A percentile compares a stretch with the other conserved stretches of the same genome.
Conservation (phyloP, 2,797 vertebrate species). For the Neosalanx taihuensis region DNA sequence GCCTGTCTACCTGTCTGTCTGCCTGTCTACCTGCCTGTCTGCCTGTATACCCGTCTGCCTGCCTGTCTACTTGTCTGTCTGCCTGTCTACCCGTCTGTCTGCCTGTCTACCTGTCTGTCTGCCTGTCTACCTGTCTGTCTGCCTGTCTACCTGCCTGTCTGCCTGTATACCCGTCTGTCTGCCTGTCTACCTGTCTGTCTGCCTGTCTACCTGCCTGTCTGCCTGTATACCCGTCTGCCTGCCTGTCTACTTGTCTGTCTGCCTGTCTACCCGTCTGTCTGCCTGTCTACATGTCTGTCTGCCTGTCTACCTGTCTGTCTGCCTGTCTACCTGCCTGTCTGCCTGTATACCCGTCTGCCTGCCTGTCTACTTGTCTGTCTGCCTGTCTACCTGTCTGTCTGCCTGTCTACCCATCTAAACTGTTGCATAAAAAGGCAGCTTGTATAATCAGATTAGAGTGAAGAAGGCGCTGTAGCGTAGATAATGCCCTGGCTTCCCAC, state of each 20-base stretch:
- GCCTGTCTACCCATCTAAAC: conserved; percentile 17
- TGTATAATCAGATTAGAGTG: conserved; percentile 69
- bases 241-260: not conserved
- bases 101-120: not conserved
- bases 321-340: not conserved
- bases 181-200: not conserved
- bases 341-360: not conserved
- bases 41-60: not conserved
- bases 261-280: conserved; percentile 3
- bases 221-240: conserved; percentile 22
- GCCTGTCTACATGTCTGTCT: conserved; percentile 20
- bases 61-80: conserved; percentile 20
- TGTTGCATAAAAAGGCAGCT: conserved; percentile 62
- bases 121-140: conserved; percentile 14
- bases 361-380: not conserved
- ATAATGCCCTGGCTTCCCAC: conserved; percentile 69
- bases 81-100: not conserved
- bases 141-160: not conserved
- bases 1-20: conserved; percentile 22
- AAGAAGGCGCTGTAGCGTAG: conserved; percentile 64
- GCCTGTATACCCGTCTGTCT: conserved; percentile 22
- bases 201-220: not conserved
- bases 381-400: not conserved
- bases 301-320: conserved; percentile 22
- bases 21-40: not conserved